Conservation (phyloP, 1,140 invertebrate species). For the Macrosteles quadrilineatus region DNA sequence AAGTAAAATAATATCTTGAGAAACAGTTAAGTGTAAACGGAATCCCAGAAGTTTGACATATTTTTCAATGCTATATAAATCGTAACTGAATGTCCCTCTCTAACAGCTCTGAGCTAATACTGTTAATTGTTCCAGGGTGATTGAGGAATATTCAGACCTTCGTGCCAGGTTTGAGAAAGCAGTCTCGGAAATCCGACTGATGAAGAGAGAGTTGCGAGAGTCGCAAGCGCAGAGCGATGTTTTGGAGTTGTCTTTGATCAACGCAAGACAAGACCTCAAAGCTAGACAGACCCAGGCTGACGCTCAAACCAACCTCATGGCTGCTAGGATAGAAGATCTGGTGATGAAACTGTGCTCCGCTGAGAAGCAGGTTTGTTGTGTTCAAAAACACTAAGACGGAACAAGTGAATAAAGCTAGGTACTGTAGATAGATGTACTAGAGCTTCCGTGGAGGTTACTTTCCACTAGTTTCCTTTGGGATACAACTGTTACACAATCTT, state of each 20-base stretch:
- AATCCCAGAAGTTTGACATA: too few relatives aligned
- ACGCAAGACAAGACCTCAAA: slow-evolving; percentile 70
- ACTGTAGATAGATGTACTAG: too few relatives aligned
- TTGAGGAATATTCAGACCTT: slow-evolving; percentile 78
- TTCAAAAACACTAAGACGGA: too few relatives aligned
- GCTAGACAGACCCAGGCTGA: slow-evolving; percentile 67
- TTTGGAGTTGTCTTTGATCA: slow-evolving; percentile 72
- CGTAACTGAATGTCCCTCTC: too few relatives aligned
- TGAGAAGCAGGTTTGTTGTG: slow-evolving; percentile 82
- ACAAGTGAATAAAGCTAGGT: too few relatives aligned
- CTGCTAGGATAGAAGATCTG: slow-evolving; percentile 79
- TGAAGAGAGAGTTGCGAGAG: slow-evolving; percentile 80
- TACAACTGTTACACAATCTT: too few relatives aligned
- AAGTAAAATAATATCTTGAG: not conserved
- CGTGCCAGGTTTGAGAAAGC: slow-evolving; percentile 77
- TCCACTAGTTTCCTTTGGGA: not conserved
- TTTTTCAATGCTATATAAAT: too few relatives aligned
- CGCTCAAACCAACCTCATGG: slow-evolving; percentile 76
- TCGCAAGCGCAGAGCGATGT: slow-evolving; percentile 77
- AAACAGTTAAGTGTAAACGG: too few relatives aligned
- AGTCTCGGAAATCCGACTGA: slow-evolving; percentile 75
- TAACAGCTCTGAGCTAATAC: too few relatives aligned
- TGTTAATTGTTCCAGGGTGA: slow-evolving; percentile 55
- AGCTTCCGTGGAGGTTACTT: not conserved
- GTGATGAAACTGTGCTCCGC: slow-evolving; percentile 76